Base-by-base conservation (phyloP, 2,797 vertebrate species). In the Rhodeus uyekii region DNA sequence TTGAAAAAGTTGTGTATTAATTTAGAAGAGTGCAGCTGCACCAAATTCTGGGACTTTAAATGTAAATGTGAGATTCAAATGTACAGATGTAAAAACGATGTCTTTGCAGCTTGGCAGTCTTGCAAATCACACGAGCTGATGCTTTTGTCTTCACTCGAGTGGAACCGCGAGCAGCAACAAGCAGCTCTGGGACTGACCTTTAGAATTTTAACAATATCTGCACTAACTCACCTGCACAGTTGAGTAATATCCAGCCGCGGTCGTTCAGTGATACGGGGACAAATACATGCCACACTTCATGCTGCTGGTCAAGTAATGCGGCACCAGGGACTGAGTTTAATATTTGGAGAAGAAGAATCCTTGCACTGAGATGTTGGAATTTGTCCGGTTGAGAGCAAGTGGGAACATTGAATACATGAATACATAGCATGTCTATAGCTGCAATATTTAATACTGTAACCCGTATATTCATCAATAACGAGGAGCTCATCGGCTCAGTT, bases 171-270 rank as follows among this genome's bases (percentile, higher is more conserved):
- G 32, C 34, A 81, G 78, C 34, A 53, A 36, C 16, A 58, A 63
- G 76, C 29, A 44, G 44, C 53, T 82, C 42, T 24, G 63, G 64
- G 63, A 76, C 27, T 69, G 79, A 86, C 82, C 75, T 86, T 84
- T 78, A 60, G 27, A 84, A 63, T 63, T 82, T 76, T 38, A 81
- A 77, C 79, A 68, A 65, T 24, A 48, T 79, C 44, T 61, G 83
- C 7, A 4, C 22, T 42, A 81, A 60, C 74, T 77, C 79, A 86
- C 78, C 79, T 84, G 69, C 74, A 81, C 75, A 46, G 65, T 19
- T 77, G 73, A 58, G 78, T 84, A 64, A 75, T 38, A 81, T 78
- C 67, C 46, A 36, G 71, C 38, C 27, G 14, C 3, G 39, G 65
- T 44, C 38, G 22, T n/a, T 55, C 67, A 29, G 71, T 68, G 77